These are phyloP conservation scores for Macaca mulatta DNA, from an alignment of 2,113 vertebrate genomes.

Conservation along the genomic window DNA sequence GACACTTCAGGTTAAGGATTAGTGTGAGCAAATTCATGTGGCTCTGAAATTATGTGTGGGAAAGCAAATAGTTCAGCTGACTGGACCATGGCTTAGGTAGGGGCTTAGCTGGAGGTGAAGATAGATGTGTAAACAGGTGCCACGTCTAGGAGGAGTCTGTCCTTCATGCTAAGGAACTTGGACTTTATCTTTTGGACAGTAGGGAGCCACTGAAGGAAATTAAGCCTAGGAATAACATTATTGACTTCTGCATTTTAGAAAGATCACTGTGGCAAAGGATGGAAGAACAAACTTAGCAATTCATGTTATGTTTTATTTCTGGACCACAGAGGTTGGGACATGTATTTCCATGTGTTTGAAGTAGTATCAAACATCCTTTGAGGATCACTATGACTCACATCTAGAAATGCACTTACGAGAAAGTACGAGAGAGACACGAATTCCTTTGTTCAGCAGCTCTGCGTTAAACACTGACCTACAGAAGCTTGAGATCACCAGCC, in stretches of 20 bases:
- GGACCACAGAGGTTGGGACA: background rate
- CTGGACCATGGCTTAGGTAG: background rate
- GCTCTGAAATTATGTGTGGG: background rate
- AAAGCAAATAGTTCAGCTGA: background rate
- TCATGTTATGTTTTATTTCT: constrained; percentile 24
- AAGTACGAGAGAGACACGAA: background rate
- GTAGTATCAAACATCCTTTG: constrained; percentile 1
- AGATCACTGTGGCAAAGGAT: background rate
- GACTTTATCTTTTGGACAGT: background rate
- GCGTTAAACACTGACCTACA: constrained; percentile 12
- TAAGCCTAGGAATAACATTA: background rate
- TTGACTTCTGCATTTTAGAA: background rate
- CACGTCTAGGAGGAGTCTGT: background rate
- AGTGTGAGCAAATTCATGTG: background rate
- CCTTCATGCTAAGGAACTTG: background rate
- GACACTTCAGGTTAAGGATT: background rate
- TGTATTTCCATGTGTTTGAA: constrained; percentile 48
- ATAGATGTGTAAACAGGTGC: background rate
- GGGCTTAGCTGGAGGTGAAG: background rate
- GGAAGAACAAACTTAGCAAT: constrained; percentile 15
- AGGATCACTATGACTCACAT: background rate
- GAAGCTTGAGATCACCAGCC: constrained; percentile 31
- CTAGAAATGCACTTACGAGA: constrained; percentile 27
- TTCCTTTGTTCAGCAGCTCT: constrained; percentile 44
- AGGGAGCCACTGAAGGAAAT: background rate